Evolutionary conservation across 1,140 invertebrate species (phyloP).

Genomic region (Portunus trituberculatus): DNA sequence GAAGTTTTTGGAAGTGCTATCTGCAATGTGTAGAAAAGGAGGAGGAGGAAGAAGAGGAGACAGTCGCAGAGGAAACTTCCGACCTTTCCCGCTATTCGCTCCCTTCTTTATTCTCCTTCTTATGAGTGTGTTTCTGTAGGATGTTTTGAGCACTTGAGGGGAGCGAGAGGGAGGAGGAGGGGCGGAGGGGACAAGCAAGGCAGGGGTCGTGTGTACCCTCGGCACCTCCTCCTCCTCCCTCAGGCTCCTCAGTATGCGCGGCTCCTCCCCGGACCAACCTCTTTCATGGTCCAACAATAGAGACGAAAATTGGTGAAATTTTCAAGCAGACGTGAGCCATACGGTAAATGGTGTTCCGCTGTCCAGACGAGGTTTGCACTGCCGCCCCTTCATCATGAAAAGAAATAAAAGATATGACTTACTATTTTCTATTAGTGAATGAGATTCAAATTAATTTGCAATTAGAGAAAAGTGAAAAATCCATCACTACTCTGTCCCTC

Average conservation of each 20-base stretch:
- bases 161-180: neutral
- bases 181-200: neutral
- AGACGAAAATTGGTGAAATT: slow-evolving; percentile 52
- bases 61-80: neutral
- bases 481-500: too few relatives aligned
- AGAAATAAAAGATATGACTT: neutral
- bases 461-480: too few relatives aligned
- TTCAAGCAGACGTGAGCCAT: slow-evolving; percentile 64
- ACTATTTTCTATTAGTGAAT: neutral
- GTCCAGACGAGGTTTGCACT: neutral
- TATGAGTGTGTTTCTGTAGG: neutral
- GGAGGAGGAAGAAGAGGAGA: neutral
- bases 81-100: neutral
- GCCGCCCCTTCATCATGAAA: neutral
- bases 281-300: slow-evolving; percentile 51
- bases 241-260: slow-evolving; percentile 31
- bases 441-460: neutral
- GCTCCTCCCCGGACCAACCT: neutral
- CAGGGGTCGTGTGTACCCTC: neutral
- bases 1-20: neutral
- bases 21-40: neutral
- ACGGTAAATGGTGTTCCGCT: slow-evolving; percentile 8
- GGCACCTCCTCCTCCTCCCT: neutral
- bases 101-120: slow-evolving; percentile 1
- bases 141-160: neutral